Evolutionary conservation across 2,888 invertebrate genomes (phyloP), one percentile per base, ranked within the genome.

Genomic region (Trachelus troglodyta): DNA sequence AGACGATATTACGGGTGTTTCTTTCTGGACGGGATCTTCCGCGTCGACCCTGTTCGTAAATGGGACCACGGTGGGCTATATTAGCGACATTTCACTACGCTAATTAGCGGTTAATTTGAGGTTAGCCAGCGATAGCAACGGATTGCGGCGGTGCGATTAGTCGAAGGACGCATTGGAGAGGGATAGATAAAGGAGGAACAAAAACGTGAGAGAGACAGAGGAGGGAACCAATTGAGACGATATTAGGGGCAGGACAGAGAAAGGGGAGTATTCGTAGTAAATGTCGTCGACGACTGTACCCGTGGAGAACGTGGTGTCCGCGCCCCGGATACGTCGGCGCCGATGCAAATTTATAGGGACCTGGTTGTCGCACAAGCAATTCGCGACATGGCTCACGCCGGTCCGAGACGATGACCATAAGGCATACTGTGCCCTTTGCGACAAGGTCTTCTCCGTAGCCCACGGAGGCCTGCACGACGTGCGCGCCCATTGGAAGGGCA

Each of bases 401-500:
- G 87, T 88, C 78, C 86, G 87, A 80, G 87, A 86, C 40, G 86
- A 88, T 82, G 81, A 84, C 79, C 89, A 88, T 84, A 88, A 88
- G 79, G 89, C 87, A 35, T 87, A 86, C 81, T 89, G 88, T 82
- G 84, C 86, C 81, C 86, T 88, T 82, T 89, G 90, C 81, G 86
- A 86, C 83, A 88, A 88, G 83, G 84, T 84, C 78, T 90, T 89
- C 85, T 87, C 89, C 79, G 85, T 88, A 78, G 85, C 87, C 82
- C 89, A 87, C 85, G 88, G 89, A 78, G 89, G 87, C 79, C 81
- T 88, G 80, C 87, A 88, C 82, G 88, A 88, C 83, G 88, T 87
- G 78, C 87, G 88, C 83, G 87, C 89, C 78, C 88, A 89, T 84
- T 89, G 87, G 84, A 90, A 90, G 85, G 89, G 88, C 83, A 89